Conservation (phyloP, 2,888 invertebrate species). For the Melinaea marsaeus region DNA sequence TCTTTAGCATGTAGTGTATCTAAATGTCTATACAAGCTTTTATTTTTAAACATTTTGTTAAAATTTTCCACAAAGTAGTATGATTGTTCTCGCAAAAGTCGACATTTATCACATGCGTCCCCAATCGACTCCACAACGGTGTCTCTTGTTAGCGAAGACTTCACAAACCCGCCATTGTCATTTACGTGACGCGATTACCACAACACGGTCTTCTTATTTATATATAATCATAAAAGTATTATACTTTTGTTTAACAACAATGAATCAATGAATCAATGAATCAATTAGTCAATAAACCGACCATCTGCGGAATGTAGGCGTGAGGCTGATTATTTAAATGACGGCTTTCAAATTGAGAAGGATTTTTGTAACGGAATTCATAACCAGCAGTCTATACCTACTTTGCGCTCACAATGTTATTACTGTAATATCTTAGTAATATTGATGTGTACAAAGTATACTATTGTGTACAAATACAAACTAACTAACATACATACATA, state of each 20-base stretch:
- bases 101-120: constrained; percentile 38
- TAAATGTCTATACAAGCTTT: neutral
- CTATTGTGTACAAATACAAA: too few species aligned
- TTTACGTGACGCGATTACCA: constrained; percentile 35
- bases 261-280: neutral
- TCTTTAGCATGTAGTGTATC: too few species aligned
- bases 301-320: too few species aligned
- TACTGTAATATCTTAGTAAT: too few species aligned
- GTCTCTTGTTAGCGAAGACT: constrained; percentile 47
- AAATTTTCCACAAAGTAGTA: constrained; percentile 16
- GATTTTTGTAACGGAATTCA: too few species aligned
- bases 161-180: constrained; percentile 42
- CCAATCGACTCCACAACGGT: constrained; percentile 45
- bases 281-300: neutral
- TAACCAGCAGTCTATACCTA: too few species aligned
- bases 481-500: too few species aligned
- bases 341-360: too few species aligned
- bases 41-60: neutral
- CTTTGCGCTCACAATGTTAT: too few species aligned
- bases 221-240: neutral
- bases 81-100: constrained; percentile 35
- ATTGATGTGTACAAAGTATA: too few species aligned
- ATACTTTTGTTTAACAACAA: too few species aligned
- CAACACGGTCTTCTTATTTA: constrained; percentile 18
- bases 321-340: too few species aligned